Evolutionary conservation across 2,797 vertebrate species (phyloP).

Genomic region (Epinephelus malabaricus): DNA sequence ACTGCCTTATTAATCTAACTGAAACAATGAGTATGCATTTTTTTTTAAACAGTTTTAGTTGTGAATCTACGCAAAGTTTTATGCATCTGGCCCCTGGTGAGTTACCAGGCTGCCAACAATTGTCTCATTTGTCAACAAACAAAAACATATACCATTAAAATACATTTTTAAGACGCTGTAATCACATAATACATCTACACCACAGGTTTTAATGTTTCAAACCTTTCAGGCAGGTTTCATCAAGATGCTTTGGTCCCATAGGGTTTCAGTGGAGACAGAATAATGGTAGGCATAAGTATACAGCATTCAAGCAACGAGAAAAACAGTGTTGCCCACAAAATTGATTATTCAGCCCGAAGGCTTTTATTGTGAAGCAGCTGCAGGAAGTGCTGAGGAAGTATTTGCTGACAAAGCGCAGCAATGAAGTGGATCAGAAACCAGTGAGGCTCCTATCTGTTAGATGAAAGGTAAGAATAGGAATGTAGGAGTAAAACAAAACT

Average conservation of each 20-base stretch:
- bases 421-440: conserved; percentile 39
- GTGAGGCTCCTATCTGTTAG: conserved; percentile 31
- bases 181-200: neutral
- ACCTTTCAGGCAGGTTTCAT: neutral
- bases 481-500: conserved; percentile 39
- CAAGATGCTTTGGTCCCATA: neutral
- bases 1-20: no score
- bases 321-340: conserved; percentile 7
- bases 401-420: conserved; percentile 42
- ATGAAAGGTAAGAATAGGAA: conserved; percentile 37
- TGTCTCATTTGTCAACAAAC: neutral
- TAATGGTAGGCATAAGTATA: neutral
- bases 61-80: no score
- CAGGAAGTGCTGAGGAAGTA: conserved; percentile 41
- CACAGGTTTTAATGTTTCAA: conserved; percentile 10
- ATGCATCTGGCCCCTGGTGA: no score
- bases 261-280: neutral
- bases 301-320: conserved; percentile 16
- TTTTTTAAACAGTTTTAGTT: no score
- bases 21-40: no score
- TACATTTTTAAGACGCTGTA: neutral
- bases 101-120: no score
- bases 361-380: conserved; percentile 62
- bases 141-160: neutral
- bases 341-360: conserved; percentile 20